These are phyloP conservation scores for Flexamia atlantica DNA, from an alignment of 2,888 invertebrate genomes.

Conservation along the genomic window DNA sequence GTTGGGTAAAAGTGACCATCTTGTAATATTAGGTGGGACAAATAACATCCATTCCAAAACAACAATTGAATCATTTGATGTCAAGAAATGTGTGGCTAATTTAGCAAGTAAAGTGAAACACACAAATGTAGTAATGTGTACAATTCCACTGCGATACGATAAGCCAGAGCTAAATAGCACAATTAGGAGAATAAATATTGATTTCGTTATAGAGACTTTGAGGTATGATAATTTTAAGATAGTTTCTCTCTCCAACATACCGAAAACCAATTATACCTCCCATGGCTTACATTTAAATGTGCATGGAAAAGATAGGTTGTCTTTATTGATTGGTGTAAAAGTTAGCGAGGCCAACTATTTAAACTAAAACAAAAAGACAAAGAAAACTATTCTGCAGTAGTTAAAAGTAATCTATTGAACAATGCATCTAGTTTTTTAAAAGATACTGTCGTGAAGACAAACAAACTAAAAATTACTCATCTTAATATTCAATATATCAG, in stretches of 20 bases:
- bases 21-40: background rate
- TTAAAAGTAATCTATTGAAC: background rate
- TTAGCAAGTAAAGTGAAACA: background rate
- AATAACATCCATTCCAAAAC: background rate
- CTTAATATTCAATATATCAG: background rate
- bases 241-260: background rate
- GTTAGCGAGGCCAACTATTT: background rate
- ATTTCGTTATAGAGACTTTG: background rate
- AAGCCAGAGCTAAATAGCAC: background rate
- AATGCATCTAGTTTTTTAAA: background rate
- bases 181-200: background rate
- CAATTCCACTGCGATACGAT: background rate
- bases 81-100: background rate
- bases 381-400: background rate
- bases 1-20: background rate
- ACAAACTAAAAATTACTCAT: slow-evolving; percentile 1
- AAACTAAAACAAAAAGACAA: slow-evolving; percentile 10
- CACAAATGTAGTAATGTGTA: background rate
- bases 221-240: background rate
- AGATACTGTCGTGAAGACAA: background rate
- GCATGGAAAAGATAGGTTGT: background rate
- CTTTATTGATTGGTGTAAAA: no score
- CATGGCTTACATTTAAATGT: slow-evolving; percentile 1
- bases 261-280: background rate
- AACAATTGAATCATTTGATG: background rate